phyloP scores from a whole-genome alignment of 2,888 invertebrate genomes.

The Arrhopalites spinosus region DNA sequence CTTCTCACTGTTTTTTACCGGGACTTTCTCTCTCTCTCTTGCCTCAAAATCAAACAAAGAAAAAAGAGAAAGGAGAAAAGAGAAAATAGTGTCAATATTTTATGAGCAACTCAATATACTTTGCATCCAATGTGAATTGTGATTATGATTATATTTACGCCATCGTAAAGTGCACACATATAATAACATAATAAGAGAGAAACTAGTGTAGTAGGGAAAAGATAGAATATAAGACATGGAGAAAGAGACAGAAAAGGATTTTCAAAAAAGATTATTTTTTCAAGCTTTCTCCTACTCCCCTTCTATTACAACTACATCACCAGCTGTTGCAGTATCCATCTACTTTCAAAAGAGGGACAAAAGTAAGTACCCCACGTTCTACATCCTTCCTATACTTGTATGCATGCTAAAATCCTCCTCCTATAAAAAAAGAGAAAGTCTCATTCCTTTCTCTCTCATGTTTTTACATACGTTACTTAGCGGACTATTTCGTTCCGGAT shows the following conservation, averaged over 20 bases:
- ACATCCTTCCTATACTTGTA: no score
- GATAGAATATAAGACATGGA: not conserved
- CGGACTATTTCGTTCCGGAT: not conserved
- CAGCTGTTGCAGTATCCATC: not conserved
- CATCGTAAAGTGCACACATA: no score
- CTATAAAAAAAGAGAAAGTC: not conserved
- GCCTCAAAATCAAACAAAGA: not conserved
- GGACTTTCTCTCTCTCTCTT: not conserved
- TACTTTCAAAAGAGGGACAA: no score
- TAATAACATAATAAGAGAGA: no score
- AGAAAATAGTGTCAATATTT: not conserved
- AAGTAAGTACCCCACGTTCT: no score
- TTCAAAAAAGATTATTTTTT: not conserved
- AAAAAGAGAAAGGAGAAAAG: not conserved
- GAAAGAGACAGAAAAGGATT: not conserved
- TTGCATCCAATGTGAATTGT: slow-evolving; percentile 4
- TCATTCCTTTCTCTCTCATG: not conserved
- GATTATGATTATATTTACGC: not conserved
- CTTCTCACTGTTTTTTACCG: not conserved
- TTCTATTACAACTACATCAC: not conserved
- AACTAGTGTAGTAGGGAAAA: not conserved
- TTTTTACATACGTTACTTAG: not conserved
- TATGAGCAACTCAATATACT: slow-evolving; percentile 7
- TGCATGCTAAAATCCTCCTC: not conserved
- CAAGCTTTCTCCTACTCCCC: not conserved